Percentiles rank a stretch among this genome's conserved stretches.
Evolutionary conservation across 2,797 vertebrate species (phyloP).

Genomic region (Alexandromys oeconomus): DNA sequence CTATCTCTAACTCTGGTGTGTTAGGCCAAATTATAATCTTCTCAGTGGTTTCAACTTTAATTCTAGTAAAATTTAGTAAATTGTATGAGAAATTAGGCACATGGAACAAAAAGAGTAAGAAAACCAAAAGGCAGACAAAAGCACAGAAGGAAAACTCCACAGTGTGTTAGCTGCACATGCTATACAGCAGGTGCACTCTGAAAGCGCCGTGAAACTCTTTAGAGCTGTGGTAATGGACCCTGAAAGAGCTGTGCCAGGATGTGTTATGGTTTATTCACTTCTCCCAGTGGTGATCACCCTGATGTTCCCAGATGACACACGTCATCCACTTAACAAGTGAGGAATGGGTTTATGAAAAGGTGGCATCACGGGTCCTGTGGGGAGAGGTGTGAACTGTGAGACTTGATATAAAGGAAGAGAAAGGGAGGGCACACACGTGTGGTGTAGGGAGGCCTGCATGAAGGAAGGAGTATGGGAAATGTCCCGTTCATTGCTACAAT

Average conservation of each 20-base stretch:
- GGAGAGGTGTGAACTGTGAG: neutral
- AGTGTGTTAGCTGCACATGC: slow-evolving; percentile 6
- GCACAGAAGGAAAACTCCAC: slow-evolving; percentile 43
- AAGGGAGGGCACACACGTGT: neutral
- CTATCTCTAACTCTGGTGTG: slow-evolving; percentile 52
- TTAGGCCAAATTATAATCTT: slow-evolving; percentile 64
- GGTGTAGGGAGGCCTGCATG: neutral
- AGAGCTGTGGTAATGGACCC: neutral
- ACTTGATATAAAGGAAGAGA: neutral
- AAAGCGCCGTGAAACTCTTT: neutral
- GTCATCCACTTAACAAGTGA: slow-evolving; percentile 44
- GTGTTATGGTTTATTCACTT: slow-evolving; percentile 51
- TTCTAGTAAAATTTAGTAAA: slow-evolving; percentile 68
- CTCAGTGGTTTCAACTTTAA: slow-evolving; percentile 63
- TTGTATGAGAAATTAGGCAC: slow-evolving; percentile 32
- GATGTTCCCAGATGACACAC: neutral
- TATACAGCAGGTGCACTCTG: neutral
- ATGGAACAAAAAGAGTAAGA: slow-evolving; percentile 59
- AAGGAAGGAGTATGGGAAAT: neutral
- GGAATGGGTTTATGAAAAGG: neutral
- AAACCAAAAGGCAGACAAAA: slow-evolving; percentile 62
- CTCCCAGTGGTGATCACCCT: slow-evolving; percentile 14
- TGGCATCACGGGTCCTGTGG: neutral
- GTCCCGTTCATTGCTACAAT: neutral
- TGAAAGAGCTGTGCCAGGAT: neutral